A percentile compares a stretch with the other conserved stretches of the same genome.
Evolutionary conservation across 2,888 invertebrate genomes (phyloP).

Genomic region (Drosophila nigricruria): DNA sequence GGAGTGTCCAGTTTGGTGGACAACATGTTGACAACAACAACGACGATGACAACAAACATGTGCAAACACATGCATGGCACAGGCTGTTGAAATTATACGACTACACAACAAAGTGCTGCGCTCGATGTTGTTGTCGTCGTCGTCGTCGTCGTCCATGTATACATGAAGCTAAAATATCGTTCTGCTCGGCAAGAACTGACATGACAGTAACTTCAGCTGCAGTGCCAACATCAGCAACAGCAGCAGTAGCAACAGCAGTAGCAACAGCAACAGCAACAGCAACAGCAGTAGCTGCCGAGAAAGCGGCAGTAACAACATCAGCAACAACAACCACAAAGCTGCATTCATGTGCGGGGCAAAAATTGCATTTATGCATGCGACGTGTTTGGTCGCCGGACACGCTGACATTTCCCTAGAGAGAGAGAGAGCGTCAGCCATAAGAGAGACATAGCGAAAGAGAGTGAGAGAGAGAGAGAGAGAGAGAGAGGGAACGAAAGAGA

Average conservation of each 20-base stretch:
- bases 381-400: constrained; percentile 65
- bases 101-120: constrained; percentile 35
- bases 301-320: constrained; percentile 8
- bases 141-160: constrained; percentile 55
- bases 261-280: constrained; percentile 32
- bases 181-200: constrained; percentile 71
- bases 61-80: constrained; percentile 42
- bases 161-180: constrained; percentile 72
- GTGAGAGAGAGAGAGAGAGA: background rate
- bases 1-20: constrained; percentile 56
- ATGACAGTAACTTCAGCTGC: constrained; percentile 67
- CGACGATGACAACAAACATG: constrained; percentile 42
- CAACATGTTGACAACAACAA: constrained; percentile 61
- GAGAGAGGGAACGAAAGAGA: background rate
- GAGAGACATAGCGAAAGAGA: background rate
- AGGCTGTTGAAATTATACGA: constrained; percentile 59
- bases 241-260: constrained; percentile 23
- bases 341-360: constrained; percentile 58
- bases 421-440: background rate
- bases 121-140: constrained; percentile 37
- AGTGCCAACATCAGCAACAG: constrained; percentile 41
- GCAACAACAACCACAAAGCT: constrained; percentile 43
- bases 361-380: constrained; percentile 66
- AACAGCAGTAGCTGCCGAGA: constrained; percentile 36
- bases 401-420: constrained; percentile 39